phyloP scores from a whole-genome alignment of 2,113 vertebrate species.

The Alaudala cheleensis region DNA sequence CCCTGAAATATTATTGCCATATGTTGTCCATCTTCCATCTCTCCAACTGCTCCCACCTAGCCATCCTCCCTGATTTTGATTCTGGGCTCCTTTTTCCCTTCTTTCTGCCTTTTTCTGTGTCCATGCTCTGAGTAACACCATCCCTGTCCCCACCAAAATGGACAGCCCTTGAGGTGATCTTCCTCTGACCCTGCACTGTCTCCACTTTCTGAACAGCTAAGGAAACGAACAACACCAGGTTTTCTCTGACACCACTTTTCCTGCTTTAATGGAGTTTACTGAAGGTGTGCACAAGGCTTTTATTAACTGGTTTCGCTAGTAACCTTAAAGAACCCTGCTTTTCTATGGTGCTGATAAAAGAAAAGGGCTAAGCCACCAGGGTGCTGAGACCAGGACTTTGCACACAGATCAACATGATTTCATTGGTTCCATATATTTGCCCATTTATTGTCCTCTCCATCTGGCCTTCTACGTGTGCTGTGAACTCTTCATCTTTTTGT shows the following conservation, averaged over 20 bases:
- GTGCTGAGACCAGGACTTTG: background rate
- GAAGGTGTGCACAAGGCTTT: rapidly evolving
- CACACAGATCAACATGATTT: background rate
- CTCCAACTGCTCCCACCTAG: background rate
- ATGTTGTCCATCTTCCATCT: background rate
- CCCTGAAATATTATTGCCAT: background rate
- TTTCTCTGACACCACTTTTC: background rate
- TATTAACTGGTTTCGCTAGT: background rate
- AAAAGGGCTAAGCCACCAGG: background rate
- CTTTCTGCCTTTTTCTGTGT: background rate
- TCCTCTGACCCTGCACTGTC: background rate
- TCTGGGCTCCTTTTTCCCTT: background rate
- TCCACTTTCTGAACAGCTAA: background rate
- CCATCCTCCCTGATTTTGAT: background rate
- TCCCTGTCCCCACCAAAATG: background rate
- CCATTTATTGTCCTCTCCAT: background rate
- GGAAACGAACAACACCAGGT: background rate
- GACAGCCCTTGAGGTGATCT: background rate
- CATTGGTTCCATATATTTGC: background rate
- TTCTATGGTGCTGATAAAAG: background rate
- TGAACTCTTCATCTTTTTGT: background rate
- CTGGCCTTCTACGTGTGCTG: background rate
- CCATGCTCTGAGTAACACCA: background rate
- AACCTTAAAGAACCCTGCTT: background rate
- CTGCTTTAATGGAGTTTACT: background rate